These are phyloP conservation scores for Corythaixoides concolor DNA, from an alignment of 2,113 vertebrate species.

Conservation along the genomic window DNA sequence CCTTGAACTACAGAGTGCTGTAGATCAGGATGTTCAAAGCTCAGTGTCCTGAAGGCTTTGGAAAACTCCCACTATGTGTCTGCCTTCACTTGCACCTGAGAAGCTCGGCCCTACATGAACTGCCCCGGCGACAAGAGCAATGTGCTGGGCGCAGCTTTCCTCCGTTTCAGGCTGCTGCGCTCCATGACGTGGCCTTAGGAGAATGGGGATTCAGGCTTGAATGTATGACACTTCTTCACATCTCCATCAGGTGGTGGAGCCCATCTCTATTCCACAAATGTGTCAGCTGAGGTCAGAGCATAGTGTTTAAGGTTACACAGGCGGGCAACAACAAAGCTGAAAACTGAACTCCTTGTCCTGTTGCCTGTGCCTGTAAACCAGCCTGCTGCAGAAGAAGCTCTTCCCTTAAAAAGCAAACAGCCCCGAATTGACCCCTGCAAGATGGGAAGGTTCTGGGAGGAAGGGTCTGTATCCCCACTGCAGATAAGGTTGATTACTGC, in stretches of 20 bases:
- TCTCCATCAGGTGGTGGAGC: background rate
- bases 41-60: background rate
- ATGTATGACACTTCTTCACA: background rate
- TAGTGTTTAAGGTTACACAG: background rate
- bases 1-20: background rate
- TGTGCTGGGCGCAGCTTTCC: background rate
- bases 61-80: background rate
- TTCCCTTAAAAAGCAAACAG: background rate
- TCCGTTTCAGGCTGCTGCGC: background rate
- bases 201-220: background rate
- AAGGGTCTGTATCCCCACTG: background rate
- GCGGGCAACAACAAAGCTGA: background rate
- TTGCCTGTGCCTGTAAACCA: background rate
- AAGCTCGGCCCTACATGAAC: background rate
- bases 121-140: background rate
- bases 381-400: background rate
- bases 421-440: background rate
- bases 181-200: background rate
- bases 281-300: background rate
- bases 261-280: background rate
- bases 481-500: constrained; percentile 12
- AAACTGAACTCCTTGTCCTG: background rate
- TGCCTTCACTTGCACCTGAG: background rate
- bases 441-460: background rate
- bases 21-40: background rate